Base-by-base conservation (phyloP, 2,888 invertebrate genomes). In the Drosophila meridionalis region DNA sequence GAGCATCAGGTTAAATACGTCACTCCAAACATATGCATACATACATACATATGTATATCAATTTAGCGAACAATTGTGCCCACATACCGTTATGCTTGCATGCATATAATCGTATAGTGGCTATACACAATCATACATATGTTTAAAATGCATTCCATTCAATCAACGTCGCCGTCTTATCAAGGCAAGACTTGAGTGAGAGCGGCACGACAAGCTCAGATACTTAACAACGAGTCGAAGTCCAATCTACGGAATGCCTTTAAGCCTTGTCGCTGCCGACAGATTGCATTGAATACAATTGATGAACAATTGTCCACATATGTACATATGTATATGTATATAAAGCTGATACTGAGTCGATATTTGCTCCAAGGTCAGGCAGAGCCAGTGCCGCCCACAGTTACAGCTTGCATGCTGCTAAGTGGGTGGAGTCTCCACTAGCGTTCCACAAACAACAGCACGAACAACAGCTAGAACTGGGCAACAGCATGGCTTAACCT, bases 341-440 rank as follows among this genome's bases (percentile, higher is more conserved):
- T 9, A 30, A 28, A 42, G n/a, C 20, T 20, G 14, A 38, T 48
- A 59, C 20, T 57, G 56, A 60, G 66, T 50, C 61, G 53, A 60
- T 67, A 34, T 47, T 59, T 58, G 76, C 47, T 38, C 48, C 78
- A 77, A 73, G 76, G 76, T 69, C 78, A 72, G 36, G 14, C 60
- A 42, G 65, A 67, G 28, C 36, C 56, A 42, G 28, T 38, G 40
- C 58, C 57, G 20, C 52, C 52, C n/a, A 48, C 47, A 48, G 48
- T n/a, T 14, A 74, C 62, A 76, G 53, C 50, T 70, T 47, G 59
- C 43, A 74, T 63, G 55, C 26, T 58, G 57, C 55, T 67, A 58
- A 57, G 38, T 59, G 38, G 32, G 3, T 40, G 50, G 20, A 38
- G 11, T 26, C 40, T 56, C 9, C 56, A 8, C 34, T 32, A 11